Evolutionary conservation across 2,797 vertebrate species (phyloP), one percentile per base, ranked within the genome.

Genomic region (Brachymystax lenok): DNA sequence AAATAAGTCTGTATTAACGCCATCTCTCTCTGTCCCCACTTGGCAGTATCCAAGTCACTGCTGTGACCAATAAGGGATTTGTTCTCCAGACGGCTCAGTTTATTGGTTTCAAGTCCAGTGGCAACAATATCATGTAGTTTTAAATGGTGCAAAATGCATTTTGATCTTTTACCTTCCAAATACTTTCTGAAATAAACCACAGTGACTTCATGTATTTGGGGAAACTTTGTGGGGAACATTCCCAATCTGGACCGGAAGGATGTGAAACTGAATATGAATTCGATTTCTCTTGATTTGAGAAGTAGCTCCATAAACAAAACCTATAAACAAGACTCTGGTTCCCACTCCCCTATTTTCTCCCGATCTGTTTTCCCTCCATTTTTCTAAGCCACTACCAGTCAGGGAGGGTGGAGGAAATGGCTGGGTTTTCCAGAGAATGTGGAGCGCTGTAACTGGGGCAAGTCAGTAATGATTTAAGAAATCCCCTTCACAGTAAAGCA

Each of bases 251-350:
- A 76, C 81, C 84, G 88, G 85, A 91, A 90, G 90, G 83, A 90
- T 79, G 82, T 92, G 90, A 92, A 92, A 92, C 74, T 79, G 77
- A 87, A 90, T 90, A 92, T 82, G 89, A 80, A 86, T 87, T 86
- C 73, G 28, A 83, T 92, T 87, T 88, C 80, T 89, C 84, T 82
- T 84, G 78, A 88, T 88, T 82, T 92, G 61, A 86, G 80, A 86
- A 56, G 51, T 67, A 69, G 85, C 72, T 81, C 83, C 81, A 81
- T 90, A 81, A 89, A 80, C 54, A 74, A 90, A 80, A 82, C 28
- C 70, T 80, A 91, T 88, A 91, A 92, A 93, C 87, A 93, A 85
- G 88, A 64, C 80, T 46, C 80, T 77, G 69, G 69, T 71, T 86
- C 27, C 70, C 66, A 68, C 79, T 71, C 67, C 75, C 27, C 16